Evolutionary conservation across 1,140 invertebrate species (phyloP).

Genomic region (Nasonia giraulti): DNA sequence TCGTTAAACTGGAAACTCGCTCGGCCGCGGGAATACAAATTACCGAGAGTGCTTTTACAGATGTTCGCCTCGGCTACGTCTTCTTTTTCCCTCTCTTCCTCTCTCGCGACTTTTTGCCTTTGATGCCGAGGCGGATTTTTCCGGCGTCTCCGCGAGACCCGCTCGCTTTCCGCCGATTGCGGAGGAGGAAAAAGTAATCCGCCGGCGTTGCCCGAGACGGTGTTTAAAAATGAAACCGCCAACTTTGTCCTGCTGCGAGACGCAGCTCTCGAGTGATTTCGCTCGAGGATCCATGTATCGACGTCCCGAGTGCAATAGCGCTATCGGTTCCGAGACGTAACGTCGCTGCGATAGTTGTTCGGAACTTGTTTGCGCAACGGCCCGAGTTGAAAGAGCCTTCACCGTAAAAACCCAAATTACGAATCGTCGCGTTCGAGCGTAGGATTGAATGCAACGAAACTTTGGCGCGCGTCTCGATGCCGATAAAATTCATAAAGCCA

Average conservation of each 20-base stretch:
- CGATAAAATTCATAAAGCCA: slow-evolving; percentile 18
- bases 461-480: neutral
- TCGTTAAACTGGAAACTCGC: slow-evolving; percentile 35
- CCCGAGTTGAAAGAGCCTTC: too few relatives aligned
- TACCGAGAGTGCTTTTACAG: slow-evolving; percentile 38
- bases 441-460: slow-evolving; percentile 11
- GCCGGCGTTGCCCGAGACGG: neutral
- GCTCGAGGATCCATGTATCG: too few relatives aligned
- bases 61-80: neutral
- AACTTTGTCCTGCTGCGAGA: too few relatives aligned
- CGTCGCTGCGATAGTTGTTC: too few relatives aligned
- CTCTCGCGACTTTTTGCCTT: neutral
- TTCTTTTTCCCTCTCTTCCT: neutral
- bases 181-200: neutral
- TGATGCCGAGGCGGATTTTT: neutral
- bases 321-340: too few relatives aligned
- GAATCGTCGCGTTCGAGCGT: neutral
- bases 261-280: too few relatives aligned
- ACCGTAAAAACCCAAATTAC: neutral
- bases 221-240: too few relatives aligned
- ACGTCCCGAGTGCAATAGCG: too few relatives aligned
- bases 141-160: neutral
- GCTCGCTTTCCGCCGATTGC: slow-evolving; percentile 3
- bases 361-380: too few relatives aligned
- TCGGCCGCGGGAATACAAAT: slow-evolving; percentile 28